These are phyloP conservation scores for Tetragonula clypearis DNA, from an alignment of 1,140 invertebrate genomes.

Conservation along the genomic window DNA sequence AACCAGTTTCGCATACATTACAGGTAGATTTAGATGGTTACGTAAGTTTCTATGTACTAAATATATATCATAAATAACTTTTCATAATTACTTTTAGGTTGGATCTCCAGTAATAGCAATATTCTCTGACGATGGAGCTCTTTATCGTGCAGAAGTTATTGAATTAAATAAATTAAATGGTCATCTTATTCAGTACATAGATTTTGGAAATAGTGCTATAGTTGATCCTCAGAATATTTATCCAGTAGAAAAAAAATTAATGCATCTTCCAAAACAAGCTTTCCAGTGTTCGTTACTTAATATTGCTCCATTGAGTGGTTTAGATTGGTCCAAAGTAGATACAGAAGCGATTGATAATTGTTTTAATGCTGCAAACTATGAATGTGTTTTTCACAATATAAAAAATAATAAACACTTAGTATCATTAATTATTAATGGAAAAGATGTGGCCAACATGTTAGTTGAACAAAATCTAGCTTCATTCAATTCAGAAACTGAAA, in stretches of 20 bases:
- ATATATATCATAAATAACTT: slow-evolving; percentile 24
- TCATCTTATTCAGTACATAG: slow-evolving; percentile 86
- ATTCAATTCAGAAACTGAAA: slow-evolving; percentile 33
- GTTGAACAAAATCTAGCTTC: slow-evolving; percentile 78
- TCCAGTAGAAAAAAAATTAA: slow-evolving; percentile 85
- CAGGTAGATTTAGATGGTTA: slow-evolving; percentile 62
- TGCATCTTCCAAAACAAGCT: slow-evolving; percentile 87
- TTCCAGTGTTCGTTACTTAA: slow-evolving; percentile 85
- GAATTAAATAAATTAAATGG: slow-evolving; percentile 82
- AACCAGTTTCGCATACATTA: slow-evolving; percentile 72
- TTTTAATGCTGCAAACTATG: slow-evolving; percentile 84
- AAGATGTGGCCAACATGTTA: slow-evolving; percentile 76
- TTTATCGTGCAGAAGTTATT: slow-evolving; percentile 86
- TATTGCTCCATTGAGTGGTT: slow-evolving; percentile 79
- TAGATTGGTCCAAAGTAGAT: slow-evolving; percentile 82
- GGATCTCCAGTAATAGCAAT: slow-evolving; percentile 86
- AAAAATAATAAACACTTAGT: slow-evolving; percentile 81
- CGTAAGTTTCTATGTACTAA: slow-evolving; percentile 12
- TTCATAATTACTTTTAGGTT: slow-evolving; percentile 71
- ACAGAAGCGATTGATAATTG: slow-evolving; percentile 80
- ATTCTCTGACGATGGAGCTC: slow-evolving; percentile 86
- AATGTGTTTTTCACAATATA: slow-evolving; percentile 81
- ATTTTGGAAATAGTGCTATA: slow-evolving; percentile 87
- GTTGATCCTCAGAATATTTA: slow-evolving; percentile 85
- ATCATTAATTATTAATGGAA: slow-evolving; percentile 81